A percentile compares a stretch with the other conserved stretches of the same genome.
Conservation (phyloP, 2,797 vertebrate species). For the Cossypha polioptera region DNA sequence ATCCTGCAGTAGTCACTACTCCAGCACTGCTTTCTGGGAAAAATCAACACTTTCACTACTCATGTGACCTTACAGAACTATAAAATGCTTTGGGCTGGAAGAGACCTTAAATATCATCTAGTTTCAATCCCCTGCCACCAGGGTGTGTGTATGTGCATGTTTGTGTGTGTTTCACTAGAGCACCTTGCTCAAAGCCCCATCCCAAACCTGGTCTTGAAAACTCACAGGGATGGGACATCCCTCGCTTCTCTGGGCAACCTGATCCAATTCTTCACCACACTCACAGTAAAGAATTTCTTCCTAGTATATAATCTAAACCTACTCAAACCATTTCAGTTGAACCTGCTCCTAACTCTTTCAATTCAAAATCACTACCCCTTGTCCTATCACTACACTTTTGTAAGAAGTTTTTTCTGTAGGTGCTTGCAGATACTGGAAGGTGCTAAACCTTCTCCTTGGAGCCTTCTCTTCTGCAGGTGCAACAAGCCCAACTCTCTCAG, state of each 20-base stretch:
- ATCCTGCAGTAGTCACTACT: background rate
- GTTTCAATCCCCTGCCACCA: rapidly evolving
- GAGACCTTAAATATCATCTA: background rate
- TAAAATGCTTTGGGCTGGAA: background rate
- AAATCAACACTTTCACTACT: background rate
- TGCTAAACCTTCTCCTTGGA: rapidly evolving
- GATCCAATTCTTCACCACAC: background rate
- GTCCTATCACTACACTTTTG: background rate
- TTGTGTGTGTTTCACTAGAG: background rate
- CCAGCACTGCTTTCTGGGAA: background rate
- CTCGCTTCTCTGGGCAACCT: background rate
- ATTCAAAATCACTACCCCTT: background rate
- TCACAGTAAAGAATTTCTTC: background rate
- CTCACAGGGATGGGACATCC: background rate
- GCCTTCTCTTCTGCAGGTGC: background rate
- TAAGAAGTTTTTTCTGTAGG: background rate
- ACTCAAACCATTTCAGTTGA: background rate
- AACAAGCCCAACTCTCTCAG: background rate
- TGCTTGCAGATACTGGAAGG: background rate
- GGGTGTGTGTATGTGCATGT: background rate
- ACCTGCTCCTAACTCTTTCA: background rate
- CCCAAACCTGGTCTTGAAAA: background rate
- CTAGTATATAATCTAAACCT: background rate
- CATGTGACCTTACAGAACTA: background rate
- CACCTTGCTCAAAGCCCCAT: background rate